These are phyloP conservation scores for Acanthochromis polyacanthus DNA, from an alignment of 2,113 vertebrate genomes.

Conservation along the genomic window DNA sequence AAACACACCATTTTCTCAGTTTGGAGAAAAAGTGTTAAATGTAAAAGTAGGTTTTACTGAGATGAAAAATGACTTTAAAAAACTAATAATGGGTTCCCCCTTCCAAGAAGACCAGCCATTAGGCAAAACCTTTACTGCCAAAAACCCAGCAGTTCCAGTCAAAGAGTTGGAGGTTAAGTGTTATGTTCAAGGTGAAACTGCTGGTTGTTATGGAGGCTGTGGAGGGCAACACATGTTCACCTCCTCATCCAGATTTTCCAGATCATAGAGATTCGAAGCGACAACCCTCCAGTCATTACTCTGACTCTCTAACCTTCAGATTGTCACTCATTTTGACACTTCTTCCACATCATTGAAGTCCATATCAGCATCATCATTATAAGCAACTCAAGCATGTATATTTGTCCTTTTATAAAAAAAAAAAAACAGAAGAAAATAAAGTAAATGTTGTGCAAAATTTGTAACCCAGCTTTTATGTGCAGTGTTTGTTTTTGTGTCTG, in stretches of 20 bases:
- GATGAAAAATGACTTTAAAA: not conserved
- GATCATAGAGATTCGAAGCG: slow-evolving; percentile 18
- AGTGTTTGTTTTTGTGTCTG: slow-evolving; percentile 67
- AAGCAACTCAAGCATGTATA: not conserved
- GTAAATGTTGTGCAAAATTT: not conserved
- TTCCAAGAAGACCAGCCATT: slow-evolving; percentile 10
- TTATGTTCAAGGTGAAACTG: slow-evolving; percentile 32
- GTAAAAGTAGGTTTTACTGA: no score
- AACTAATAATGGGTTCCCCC: not conserved
- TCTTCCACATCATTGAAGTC: not conserved
- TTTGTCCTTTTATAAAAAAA: accelerated
- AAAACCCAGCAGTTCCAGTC: slow-evolving; percentile 10
- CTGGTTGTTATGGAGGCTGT: slow-evolving; percentile 20
- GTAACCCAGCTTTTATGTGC: not conserved
- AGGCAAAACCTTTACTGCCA: slow-evolving; percentile 1
- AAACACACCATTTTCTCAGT: not conserved
- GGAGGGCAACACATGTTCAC: slow-evolving; percentile 25
- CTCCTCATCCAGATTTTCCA: slow-evolving; percentile 5
- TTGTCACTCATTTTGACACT: not conserved
- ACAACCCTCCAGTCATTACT: not conserved
- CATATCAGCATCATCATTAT: not conserved
- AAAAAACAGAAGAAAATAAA: accelerated
- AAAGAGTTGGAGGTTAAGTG: slow-evolving; percentile 39
- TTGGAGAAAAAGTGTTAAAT: no score
- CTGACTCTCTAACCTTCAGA: slow-evolving; percentile 24